These are phyloP conservation scores for Acanthisitta chloris DNA, from an alignment of 2,113 vertebrate species.

Conservation along the genomic window DNA sequence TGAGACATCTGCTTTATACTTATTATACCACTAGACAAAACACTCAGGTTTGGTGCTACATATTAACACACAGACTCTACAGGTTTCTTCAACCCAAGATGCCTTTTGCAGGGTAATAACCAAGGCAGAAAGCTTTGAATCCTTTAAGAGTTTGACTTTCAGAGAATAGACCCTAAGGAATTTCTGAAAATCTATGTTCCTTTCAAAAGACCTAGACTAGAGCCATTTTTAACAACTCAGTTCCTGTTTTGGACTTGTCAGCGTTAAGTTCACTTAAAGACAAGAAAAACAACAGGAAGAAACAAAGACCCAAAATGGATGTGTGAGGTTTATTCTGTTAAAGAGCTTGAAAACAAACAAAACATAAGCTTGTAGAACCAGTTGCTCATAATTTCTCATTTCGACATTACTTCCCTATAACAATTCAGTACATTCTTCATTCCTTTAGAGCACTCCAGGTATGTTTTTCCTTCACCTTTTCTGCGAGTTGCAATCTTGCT, in stretches of 20 bases:
- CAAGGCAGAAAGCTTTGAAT: neutral
- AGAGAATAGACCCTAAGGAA: neutral
- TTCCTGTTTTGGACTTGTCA: neutral
- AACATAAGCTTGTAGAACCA: neutral
- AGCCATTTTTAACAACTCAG: neutral
- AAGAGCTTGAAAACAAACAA: neutral
- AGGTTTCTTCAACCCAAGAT: neutral
- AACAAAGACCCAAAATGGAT: neutral
- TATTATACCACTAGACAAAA: neutral
- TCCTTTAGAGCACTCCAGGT: neutral
- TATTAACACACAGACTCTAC: neutral
- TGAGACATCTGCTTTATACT: neutral
- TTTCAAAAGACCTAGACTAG: neutral
- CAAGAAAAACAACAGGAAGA: neutral
- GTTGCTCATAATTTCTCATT: neutral
- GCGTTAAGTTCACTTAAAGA: neutral
- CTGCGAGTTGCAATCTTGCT: neutral
- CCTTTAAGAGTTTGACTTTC: neutral
- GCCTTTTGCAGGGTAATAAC: neutral
- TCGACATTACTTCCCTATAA: neutral
- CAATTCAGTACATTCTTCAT: neutral
- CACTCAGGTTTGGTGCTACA: neutral
- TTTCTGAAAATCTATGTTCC: neutral
- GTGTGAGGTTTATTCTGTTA: neutral
- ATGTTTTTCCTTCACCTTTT: neutral